Base-by-base conservation (phyloP, 2,888 invertebrate species). In the Tachina fera region DNA sequence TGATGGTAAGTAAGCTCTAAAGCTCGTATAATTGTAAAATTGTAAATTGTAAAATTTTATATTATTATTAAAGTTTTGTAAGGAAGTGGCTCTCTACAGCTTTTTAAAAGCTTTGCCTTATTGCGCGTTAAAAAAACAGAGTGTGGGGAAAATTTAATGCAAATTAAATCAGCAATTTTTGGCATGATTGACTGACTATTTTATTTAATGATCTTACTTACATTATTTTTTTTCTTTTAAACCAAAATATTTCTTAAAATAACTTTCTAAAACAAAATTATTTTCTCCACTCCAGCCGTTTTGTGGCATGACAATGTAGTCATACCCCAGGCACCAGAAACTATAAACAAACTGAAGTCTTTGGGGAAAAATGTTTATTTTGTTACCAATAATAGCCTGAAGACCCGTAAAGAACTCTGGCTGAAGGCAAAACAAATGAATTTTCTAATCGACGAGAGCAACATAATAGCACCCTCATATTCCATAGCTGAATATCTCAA, bases 371-470 rank as follows among this genome's bases (percentile, higher is more conserved):
- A 94, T 89, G 95, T 98, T 72, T 96, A 96, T 92, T 97, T 96
- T 92, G 95, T 97, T 0, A 98, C 98, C 16, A 98, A 98, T 91
- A 98, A 98, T 93, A 97, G 97, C 16, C 96, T 96, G 0, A 97
- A 97, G 93, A 95, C 96, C 9, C 94, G 97, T 1, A 94, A 94
- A 83, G 96, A 97, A 87, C 96, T 97, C 93, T 95, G 96, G 71
- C 93, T 93, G 47, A 97, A 97, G 92, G 96, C 96, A 76, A 93
- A 94, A 79, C 93, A 94, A 65, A 92, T 97, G 89, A 96, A 96
- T 13, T 97, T 96, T 91, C 94, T 95, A 86, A 95, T 96, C 45
- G 91, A 91, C 45, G 92, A 97, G 95, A 95, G 96, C 77, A 96
- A 97, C 91, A 96, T 98, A 74, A 94, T 97, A 13, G 95, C 96